Base-by-base conservation (phyloP, 2,888 invertebrate species). In the Antheraea yamamai region DNA sequence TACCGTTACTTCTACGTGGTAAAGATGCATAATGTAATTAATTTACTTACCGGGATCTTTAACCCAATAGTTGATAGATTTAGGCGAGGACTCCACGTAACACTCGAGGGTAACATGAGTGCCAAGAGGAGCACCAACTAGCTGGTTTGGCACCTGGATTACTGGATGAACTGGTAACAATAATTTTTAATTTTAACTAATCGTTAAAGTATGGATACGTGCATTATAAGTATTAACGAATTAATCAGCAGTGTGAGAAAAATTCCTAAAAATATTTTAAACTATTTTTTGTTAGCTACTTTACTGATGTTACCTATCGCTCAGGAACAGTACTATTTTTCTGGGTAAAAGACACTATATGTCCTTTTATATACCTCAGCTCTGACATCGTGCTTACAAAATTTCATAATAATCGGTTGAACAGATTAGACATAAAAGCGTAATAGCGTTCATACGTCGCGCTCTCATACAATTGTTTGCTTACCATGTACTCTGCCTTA, bases 41-140 rank as follows among this genome's bases (percentile, higher is more conserved):
- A 23, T 7, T 61, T 8, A 61, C 66, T 96, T 96, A 94, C 96
- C 96, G 95, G 95, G 92, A 89, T 97, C 97, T 93, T 97, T 96
- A 84, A 97, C 96, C 98, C 98, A 98, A 93, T 97, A 98, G 95
- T 97, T 98, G 94, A 98, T 98, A 86, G 97, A 97, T 95, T 97
- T 97, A 74, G 98, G 98, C 81, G 97, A 98, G 78, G 98, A 98
- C 92, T 98, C 98, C 80, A 98, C 97, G 94, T 97, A 96, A 95
- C 98, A 98, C 93, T 98, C 98, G 82, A 98, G 95, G 75, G 96
- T 96, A 86, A 98, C 98, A 92, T 98, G 97, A 81, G 98, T 98
- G 82, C 97, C 97, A 83, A 97, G 95, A 77, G 98, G 98, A 79
- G 98, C 98, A 58, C 98, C 98, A 78, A 98, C 98, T 91, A 98